Percentiles rank a stretch among this genome's conserved stretches.
Conservation (phyloP, 2,113 vertebrate genomes). For the Odocoileus hemionus region DNA sequence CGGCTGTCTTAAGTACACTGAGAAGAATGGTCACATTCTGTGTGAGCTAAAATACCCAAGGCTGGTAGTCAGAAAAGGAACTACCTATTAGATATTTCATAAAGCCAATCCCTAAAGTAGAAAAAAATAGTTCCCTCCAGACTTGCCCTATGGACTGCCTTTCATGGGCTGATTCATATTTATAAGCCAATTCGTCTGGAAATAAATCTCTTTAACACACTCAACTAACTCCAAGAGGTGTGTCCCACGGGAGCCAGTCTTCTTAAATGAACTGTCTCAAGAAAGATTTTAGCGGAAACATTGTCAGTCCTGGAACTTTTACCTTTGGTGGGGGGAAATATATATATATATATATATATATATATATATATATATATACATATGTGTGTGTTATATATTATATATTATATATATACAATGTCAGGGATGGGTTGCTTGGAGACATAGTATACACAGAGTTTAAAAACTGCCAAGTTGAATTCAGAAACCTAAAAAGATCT, state of each 20-base stretch:
- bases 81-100: background rate
- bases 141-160: background rate
- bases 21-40: background rate
- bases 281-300: background rate
- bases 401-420: background rate
- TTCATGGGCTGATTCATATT: background rate
- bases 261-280: background rate
- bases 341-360: background rate
- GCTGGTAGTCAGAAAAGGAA: background rate
- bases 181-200: constrained; percentile 29
- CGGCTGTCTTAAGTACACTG: background rate
- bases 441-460: background rate
- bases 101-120: background rate
- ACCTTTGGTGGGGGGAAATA: background rate
- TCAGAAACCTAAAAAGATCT: background rate
- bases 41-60: background rate
- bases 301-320: background rate
- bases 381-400: too few species aligned
- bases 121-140: constrained; percentile 31
- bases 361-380: background rate
- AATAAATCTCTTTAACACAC: constrained; percentile 49
- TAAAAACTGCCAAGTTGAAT: background rate
- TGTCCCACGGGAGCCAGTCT: background rate
- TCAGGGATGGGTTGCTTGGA: background rate
- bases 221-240: background rate